phyloP scores from a whole-genome alignment of 2,888 invertebrate species.

The Bedellia somnulentella region DNA sequence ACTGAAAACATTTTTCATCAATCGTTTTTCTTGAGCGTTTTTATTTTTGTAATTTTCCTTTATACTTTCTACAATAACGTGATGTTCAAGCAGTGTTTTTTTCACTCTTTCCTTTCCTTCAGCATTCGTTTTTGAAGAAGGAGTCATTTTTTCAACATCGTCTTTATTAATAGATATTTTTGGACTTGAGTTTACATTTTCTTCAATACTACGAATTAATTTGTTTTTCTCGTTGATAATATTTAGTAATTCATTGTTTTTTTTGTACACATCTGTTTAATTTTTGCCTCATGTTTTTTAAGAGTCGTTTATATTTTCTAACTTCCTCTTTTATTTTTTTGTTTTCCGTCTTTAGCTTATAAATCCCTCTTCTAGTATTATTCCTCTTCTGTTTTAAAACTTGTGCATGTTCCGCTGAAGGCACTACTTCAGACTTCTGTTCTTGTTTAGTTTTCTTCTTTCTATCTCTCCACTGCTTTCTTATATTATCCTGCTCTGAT shows the following conservation, averaged over 20 bases:
- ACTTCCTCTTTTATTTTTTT: slow-evolving; percentile 7
- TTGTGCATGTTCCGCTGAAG: too few species aligned
- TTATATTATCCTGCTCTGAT: slow-evolving; percentile 2
- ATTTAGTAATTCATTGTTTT: slow-evolving; percentile 3
- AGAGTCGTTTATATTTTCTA: slow-evolving; percentile 9
- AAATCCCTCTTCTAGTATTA: too few species aligned
- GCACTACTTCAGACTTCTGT: not conserved
- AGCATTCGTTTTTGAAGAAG: not conserved
- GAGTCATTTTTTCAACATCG: slow-evolving; percentile 2
- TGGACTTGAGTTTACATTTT: slow-evolving; percentile 3
- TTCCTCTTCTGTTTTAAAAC: too few species aligned
- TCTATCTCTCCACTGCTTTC: slow-evolving; percentile 5
- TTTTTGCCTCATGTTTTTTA: slow-evolving; percentile 8
- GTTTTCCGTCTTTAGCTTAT: too few species aligned
- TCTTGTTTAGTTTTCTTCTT: slow-evolving; percentile 6
- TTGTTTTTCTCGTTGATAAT: slow-evolving; percentile 2
- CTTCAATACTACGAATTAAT: slow-evolving; percentile 2
- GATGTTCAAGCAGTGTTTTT: slow-evolving; percentile 3
- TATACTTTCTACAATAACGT: slow-evolving; percentile 3
- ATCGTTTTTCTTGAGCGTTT: not conserved
- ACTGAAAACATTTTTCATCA: slow-evolving; percentile 3
- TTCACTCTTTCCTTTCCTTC: slow-evolving; percentile 4
- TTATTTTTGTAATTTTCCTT: not conserved
- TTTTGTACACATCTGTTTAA: slow-evolving; percentile 3
- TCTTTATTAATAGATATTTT: slow-evolving; percentile 2